phyloP scores from a whole-genome alignment of 2,797 vertebrate genomes.

The Melanotaenia parkinsoni region DNA sequence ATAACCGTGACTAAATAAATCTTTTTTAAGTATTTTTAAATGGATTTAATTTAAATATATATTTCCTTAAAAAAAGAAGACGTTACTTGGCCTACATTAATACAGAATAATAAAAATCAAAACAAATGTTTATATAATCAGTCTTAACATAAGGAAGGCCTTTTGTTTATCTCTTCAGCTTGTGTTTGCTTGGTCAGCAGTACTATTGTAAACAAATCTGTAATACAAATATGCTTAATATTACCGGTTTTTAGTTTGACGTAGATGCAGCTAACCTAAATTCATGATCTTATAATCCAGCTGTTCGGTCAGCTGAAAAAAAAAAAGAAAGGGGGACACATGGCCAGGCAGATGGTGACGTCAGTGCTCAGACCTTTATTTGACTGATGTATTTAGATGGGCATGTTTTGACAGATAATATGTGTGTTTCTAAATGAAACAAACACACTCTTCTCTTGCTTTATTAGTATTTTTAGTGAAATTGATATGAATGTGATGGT shows the following conservation, averaged over 20 bases:
- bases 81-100: too few species aligned
- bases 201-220: constrained; percentile 40
- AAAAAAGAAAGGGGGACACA: constrained; percentile 22
- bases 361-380: constrained; percentile 10
- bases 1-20: background rate
- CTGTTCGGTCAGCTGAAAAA: constrained; percentile 63
- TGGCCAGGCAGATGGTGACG: constrained; percentile 39
- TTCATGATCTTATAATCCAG: constrained; percentile 79
- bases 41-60: too few species aligned
- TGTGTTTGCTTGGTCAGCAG: constrained; percentile 29
- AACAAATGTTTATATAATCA: background rate
- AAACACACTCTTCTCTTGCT: constrained; percentile 1
- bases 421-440: constrained; percentile 11
- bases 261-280: constrained; percentile 76
- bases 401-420: constrained; percentile 36
- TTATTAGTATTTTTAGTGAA: background rate
- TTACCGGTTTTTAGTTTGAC: constrained; percentile 70
- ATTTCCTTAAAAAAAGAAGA: too few species aligned
- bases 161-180: background rate
- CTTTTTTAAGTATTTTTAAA: too few species aligned
- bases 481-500: background rate
- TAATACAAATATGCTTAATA: constrained; percentile 50
- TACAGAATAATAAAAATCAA: too few species aligned
- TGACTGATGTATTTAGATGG: constrained; percentile 38
- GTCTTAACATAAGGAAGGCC: background rate